phyloP scores from a whole-genome alignment of 2,797 vertebrate genomes.

The Bovichtus variegatus region DNA sequence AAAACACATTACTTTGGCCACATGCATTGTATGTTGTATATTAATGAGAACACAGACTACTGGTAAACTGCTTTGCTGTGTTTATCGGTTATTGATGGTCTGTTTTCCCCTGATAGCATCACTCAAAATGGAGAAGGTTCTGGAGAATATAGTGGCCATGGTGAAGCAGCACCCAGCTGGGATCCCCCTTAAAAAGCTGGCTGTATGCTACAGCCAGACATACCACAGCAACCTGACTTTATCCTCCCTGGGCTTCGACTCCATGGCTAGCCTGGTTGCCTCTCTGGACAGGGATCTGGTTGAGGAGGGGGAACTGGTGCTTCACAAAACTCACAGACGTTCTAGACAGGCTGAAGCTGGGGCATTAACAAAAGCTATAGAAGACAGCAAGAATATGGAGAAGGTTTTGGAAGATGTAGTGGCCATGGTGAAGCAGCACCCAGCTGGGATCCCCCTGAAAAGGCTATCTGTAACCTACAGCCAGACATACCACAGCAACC shows the following conservation, averaged over 20 bases:
- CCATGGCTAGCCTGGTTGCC: constrained; percentile 59
- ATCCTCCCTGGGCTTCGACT: constrained; percentile 63
- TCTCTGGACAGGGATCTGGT: constrained; percentile 62
- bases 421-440: constrained; percentile 62
- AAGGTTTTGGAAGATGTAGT: constrained; percentile 53
- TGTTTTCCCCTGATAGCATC: constrained; percentile 30
- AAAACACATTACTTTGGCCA: not conserved
- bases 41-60: not conserved
- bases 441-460: constrained; percentile 71
- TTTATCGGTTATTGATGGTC: not conserved
- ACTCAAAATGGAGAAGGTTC: constrained; percentile 53
- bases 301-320: constrained; percentile 48
- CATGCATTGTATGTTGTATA: not conserved
- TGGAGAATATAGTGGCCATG: constrained; percentile 66
- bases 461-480: constrained; percentile 62
- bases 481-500: constrained; percentile 67
- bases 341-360: not conserved
- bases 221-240: constrained; percentile 71
- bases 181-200: constrained; percentile 68
- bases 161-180: constrained; percentile 65
- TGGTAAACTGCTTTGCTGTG: not conserved
- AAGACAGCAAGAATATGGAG: not conserved
- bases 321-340: constrained; percentile 8
- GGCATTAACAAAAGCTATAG: not conserved
- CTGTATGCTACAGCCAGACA: constrained; percentile 56